Evolutionary conservation across 2,113 vertebrate species (phyloP), one percentile per base, ranked within the genome.

Genomic region (Pangasianodon gigas): DNA sequence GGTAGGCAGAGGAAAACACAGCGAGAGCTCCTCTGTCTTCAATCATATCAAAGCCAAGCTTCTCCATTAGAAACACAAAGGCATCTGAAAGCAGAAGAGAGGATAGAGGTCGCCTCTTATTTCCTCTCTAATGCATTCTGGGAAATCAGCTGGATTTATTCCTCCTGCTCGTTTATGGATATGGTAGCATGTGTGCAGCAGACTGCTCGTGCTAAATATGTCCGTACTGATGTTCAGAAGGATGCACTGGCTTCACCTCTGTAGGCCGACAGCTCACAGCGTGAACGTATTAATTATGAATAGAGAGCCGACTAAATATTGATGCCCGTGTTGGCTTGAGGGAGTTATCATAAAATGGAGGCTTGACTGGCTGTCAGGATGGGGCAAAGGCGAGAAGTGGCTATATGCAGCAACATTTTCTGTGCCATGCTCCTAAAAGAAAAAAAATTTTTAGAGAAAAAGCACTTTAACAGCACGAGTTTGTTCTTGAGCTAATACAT

Each of bases 31-130:
- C 90, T 92, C 91, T 92, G 91, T 92, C 91, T 92, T 92, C 91
- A 92, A 92, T 92, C 91, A 92, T 92, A 92, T 92, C 91, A 92
- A 89, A 92, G 91, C 88, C 87, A 92, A 92, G 90, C 92, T 90
- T 91, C 92, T 90, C 90, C 92, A 92, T 92, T 92, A 90, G 90
- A 91, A 90, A 77, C 92, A 92, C 90, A 92, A 91, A 92, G 89
- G 90, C 92, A 91, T 90, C 84, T 90, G 90, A 92, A 92, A 89
- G 87, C 84, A 89, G 81, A 92, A 81, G 84, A 91, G 90, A 92
- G 90, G 88, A 89, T 86, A 85, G 85, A 91, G 92, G 90, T 91
- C 90, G 90, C 65, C 91, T 91, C 90, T 92, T 88, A 92, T 91
- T 92, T 92, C 90, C 92, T 91, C 84, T 89, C 79, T 92, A 91